A percentile compares a stretch with the other conserved stretches of the same genome.
Evolutionary conservation across 2,113 vertebrate genomes (phyloP).

Genomic region (Caretta caretta): DNA sequence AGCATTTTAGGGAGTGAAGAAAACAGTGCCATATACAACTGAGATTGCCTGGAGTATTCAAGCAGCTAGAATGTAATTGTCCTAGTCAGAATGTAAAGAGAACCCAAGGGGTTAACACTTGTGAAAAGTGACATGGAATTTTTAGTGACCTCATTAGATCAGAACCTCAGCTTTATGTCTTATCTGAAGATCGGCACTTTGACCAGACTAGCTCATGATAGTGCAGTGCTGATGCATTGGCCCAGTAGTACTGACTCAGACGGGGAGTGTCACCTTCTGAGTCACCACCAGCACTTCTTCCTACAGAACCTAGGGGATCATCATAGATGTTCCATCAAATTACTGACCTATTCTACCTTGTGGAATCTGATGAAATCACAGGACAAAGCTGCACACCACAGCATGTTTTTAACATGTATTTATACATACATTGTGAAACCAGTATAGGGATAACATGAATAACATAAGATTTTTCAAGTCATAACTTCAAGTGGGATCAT

Average conservation of each 20-base stretch:
- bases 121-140: neutral
- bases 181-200: neutral
- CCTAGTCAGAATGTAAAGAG: rapidly evolving
- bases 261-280: slow-evolving; percentile 34
- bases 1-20: neutral
- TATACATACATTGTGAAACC: slow-evolving; percentile 5
- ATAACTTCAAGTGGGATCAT: slow-evolving; percentile 31
- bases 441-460: neutral
- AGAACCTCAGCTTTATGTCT: slow-evolving; percentile 4
- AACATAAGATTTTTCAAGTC: slow-evolving; percentile 32
- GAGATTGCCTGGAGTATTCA: neutral
- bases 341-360: neutral
- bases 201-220: slow-evolving; percentile 14
- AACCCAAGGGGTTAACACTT: slow-evolving; percentile 30
- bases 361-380: neutral
- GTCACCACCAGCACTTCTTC: neutral
- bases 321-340: neutral
- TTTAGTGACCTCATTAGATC: neutral
- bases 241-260: slow-evolving; percentile 22
- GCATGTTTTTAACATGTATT: neutral
- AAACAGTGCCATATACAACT: neutral
- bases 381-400: neutral
- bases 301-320: neutral
- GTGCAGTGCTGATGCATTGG: neutral
- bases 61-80: neutral